Evolutionary conservation across 2,797 vertebrate species (phyloP), one percentile per base, ranked within the genome.

Genomic region (Cynopterus sphinx): DNA sequence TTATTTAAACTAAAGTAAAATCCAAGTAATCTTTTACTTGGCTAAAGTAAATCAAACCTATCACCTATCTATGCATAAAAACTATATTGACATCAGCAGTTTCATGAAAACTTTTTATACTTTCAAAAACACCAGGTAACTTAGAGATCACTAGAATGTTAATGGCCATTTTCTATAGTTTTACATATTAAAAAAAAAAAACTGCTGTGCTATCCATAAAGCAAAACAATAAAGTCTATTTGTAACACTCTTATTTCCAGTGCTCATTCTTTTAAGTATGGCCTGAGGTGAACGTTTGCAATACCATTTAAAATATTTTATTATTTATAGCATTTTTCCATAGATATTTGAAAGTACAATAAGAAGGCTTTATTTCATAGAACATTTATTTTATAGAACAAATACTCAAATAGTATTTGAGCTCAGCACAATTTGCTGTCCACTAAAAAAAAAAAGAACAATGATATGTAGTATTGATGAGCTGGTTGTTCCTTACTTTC

Each of bases 1-100:
- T 55, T 96, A 97, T 97, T 97, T 97, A 97, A 98, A 98, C 96
- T 96, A 84, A 97, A 96, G 90, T 94, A 96, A 97, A 96, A 94
- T 70, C 68, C 74, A 4, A 43, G 49, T 81, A 51, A 49, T 75
- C 49, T 75, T 63, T 67, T 8, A 75, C 24, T 46, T 83, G 49
- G n/a, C 83, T 51, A 49, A 53, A n/a, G 33, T 51, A 46, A 98
- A 86, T 36, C 39, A 96, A 86, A n/a, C 26, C 8, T 67, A 65
- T 63, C 5, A 7, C 87, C 96, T 89, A 71, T 73, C 5, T 93
- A 65, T 68, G 12, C 10, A 73, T 90, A 7, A 93, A 88, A 91
- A 13, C 9, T 49, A 81, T 59, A 51, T 9, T 74, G 61, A 91
- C 61, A 96, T 26, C 17, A 83, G 11, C 57, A 49, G 12, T 87